Conservation (phyloP, 1,140 invertebrate species). For the Belonocnema kinseyi region DNA sequence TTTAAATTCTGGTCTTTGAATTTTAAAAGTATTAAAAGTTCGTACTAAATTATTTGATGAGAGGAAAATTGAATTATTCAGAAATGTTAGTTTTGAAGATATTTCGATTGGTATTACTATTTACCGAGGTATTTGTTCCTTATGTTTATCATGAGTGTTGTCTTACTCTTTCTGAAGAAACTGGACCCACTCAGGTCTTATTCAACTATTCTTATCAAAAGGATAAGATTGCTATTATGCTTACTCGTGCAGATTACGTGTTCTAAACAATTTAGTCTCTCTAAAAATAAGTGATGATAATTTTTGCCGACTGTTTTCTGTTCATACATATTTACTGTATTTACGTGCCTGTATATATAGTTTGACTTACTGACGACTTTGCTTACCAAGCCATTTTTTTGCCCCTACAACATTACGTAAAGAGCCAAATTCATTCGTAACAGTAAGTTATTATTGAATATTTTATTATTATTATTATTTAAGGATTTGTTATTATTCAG, state of each 20-base stretch:
- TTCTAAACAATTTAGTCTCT: conserved; percentile 3
- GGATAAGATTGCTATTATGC: neutral
- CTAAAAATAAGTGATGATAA: conserved; percentile 13
- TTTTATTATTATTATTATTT: no score
- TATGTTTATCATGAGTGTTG: neutral
- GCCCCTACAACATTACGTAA: neutral
- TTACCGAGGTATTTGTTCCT: no score
- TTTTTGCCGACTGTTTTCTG: conserved; percentile 10
- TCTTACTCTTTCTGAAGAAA: neutral
- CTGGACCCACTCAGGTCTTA: neutral
- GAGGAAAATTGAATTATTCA: no score
- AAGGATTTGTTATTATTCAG: neutral
- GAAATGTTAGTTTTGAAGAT: no score
- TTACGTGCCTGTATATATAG: conserved; percentile 9
- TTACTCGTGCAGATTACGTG: conserved; percentile 10
- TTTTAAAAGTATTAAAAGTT: no score
- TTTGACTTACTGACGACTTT: conserved; percentile 5
- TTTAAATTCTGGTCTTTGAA: no score
- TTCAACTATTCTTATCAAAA: neutral
- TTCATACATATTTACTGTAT: conserved; percentile 21
- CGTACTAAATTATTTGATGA: no score
- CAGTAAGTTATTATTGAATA: neutral
- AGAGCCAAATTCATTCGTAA: neutral
- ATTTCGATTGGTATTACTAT: no score
- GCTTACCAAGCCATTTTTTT: neutral